Evolutionary conservation across 2,888 invertebrate genomes (phyloP), one percentile per base, ranked within the genome.

Genomic region (Ochropleura plecta): DNA sequence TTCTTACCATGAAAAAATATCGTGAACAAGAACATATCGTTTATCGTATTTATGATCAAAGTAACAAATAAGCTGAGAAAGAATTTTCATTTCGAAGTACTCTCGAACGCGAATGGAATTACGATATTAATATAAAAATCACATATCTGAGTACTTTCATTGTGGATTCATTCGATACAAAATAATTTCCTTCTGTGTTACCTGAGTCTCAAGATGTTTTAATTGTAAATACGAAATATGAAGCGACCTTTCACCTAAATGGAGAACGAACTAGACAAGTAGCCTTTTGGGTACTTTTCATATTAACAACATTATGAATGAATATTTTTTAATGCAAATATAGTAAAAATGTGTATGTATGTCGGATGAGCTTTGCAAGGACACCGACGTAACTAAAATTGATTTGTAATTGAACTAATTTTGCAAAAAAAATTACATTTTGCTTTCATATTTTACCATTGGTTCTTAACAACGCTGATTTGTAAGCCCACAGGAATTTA

Each of bases 71-170:
- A 62, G 59, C 73, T 16, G 20, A 20, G 10, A 69, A 83, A 79
- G 49, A 67, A 68, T 79, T 65, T 55, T 62, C 51, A 73, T 65
- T 65, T 12, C 59, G 30, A 20, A 55, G 64, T 72, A 72, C 42
- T 57, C 79, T 79, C 53, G n/a, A 73, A 53, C 42, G 69, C 40
- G 79, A 83, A 73, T 73, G 46, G 60, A 66, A 73, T 73, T 62
- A 62, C 65, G 10, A 83, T 69, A 55, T 72, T 55, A 59, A 71
- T 67, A 71, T 49, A n/a, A 67, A 67, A 70, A 59, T 68, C 77
- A 18, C 42, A 6, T 67, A 55, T 74, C n/a, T 40, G 10, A 0
- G 55, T 67, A 62, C 82, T 77, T 68, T 68, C 67, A 68, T 30
- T 78, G 55, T 40, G 8, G 10, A 64, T 55, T 65, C 59, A 42